Evolutionary conservation across 2,113 vertebrate genomes (phyloP), one percentile per base, ranked within the genome.

Genomic region (Hepsetus odoe): DNA sequence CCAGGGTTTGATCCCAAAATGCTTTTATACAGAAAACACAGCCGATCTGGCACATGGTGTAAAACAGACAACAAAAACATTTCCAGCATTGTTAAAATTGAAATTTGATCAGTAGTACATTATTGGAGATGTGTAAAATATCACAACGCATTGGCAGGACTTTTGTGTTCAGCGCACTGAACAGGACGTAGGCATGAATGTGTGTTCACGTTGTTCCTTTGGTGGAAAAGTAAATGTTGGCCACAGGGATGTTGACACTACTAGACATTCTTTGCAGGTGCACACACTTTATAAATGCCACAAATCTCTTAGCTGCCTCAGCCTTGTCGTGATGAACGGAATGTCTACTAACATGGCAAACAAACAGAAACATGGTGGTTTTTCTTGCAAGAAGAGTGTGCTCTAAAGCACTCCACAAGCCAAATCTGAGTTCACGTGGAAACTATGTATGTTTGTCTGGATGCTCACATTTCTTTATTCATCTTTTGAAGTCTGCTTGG

Each of bases 21-120:
- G 88, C 78, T 90, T 88, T 87, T 89, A 90, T 80, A 86, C 78
- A 77, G 59, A 80, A 81, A 78, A 67, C 79, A 74, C 14, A 55
- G 82, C 82, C 85, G 49, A 74, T 80, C 79, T 87, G 85, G 84
- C 86, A 90, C 82, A 76, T 79, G 82, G 16, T 81, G 76, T 61
- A 81, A 26, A 82, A 80, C 79, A 55, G 80, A 59, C 84, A 61
- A 71, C 18, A 64, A 77, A 69, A 68, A 70, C 9, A 49, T 72
- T 84, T 77, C 84, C 85, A 85, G 81, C 80, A 85, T 68, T 82
- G 35, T 72, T 46, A 86, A 77, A 85, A 82, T 81, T 56, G 28
- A 28, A 81, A 79, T 32, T 26, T 81, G 61, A 85, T 88, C 81
- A 89, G 88, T 82, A 88, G 85, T 74, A 84, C 67, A 58, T 67